Base-by-base conservation (phyloP, 2,113 vertebrate genomes). In the Paedocypris sp. region DNA sequence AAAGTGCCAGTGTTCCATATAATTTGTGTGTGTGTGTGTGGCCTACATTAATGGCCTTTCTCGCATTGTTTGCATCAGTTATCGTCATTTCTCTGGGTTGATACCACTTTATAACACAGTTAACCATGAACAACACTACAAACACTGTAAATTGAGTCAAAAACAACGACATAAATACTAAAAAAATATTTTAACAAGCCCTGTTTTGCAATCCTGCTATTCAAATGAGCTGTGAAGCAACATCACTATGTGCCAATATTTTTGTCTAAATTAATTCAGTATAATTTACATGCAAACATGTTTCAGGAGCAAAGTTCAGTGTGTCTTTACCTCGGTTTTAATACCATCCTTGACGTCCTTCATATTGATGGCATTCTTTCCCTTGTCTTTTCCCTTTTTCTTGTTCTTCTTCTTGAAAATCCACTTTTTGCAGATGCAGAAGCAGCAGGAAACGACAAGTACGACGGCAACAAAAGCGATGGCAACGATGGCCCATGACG, bases 351-450 rank as follows among this genome's bases (percentile, higher is more conserved):
- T 91, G 60, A 99, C 95, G 47, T 99, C 95, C 87, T 88, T 97
- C 95, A 99, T 97, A 85, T 98, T 97, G 74, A 99, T 98, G 80
- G 94, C 94, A 64, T 97, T 99, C 78, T 99, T 99, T 59, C 94
- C 95, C 85, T 99, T 99, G 79, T 99, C 95, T 76, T 98, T 99
- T 64, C 92, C 92, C 90, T 99, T 99, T 94, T 99, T 99, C 89
- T 98, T 98, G 86, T 98, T 99, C 87, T 97, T 98, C 90, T 99
- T 99, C 88, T 99, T 99, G 85, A 98, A 94, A 74, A 98, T 91
- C 79, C 94, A 99, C 82, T 99, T 99, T 90, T 99, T 99, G 88
- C 95, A 99, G 80, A 99, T 70, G 80, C 95, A 99, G 85, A 97
- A 99, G 85, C 95, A 99, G 87, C 95, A 99, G 50, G 94, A 94